Evolutionary conservation across 1,140 invertebrate genomes (phyloP), one percentile per base, ranked within the genome.

Genomic region (Littorina saxatilis): DNA sequence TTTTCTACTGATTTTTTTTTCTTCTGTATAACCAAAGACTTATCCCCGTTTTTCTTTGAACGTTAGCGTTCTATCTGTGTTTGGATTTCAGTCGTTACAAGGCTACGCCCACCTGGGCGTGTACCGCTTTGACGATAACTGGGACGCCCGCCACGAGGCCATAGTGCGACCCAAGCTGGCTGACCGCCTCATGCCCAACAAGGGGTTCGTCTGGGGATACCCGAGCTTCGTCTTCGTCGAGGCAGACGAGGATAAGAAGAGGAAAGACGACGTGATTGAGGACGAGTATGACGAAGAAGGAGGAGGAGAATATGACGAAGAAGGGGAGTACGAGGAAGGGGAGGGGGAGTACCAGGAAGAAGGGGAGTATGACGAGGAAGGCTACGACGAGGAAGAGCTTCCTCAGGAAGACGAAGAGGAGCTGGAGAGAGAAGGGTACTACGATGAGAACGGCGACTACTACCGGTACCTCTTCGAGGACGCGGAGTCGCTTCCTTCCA

Each of bases 51-150:
- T n/a, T n/a, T n/a, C n/a, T n/a, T n/a, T n/a, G n/a, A n/a, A n/a
- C n/a, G n/a, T n/a, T n/a, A n/a, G n/a, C n/a, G n/a, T n/a, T n/a
- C n/a, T n/a, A n/a, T n/a, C n/a, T n/a, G n/a, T n/a, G n/a, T n/a
- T n/a, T n/a, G n/a, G n/a, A n/a, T n/a, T n/a, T n/a, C 66, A 68
- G 43, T 37, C 32, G 13, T 43, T 73, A 1, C 70, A 73, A 20
- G 70, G 70, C 0, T 73, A 52, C 43, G 70, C 70, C 23, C 70
- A 73, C 11, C 70, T 73, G 23, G 70, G 70, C 23, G 70, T 73
- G n/a, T 73, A 73, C n/a, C 39, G 70, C 3, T 73, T 73, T 27
- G 70, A 73, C 70, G 70, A 73, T 43, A 73, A 52, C 70, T 73
- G 70, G 70, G 70, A 73, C 43, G 27, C 2, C 39, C 70, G 70